These are phyloP conservation scores for Acronicta aceris DNA, from an alignment of 2,888 invertebrate species.

Conservation along the genomic window DNA sequence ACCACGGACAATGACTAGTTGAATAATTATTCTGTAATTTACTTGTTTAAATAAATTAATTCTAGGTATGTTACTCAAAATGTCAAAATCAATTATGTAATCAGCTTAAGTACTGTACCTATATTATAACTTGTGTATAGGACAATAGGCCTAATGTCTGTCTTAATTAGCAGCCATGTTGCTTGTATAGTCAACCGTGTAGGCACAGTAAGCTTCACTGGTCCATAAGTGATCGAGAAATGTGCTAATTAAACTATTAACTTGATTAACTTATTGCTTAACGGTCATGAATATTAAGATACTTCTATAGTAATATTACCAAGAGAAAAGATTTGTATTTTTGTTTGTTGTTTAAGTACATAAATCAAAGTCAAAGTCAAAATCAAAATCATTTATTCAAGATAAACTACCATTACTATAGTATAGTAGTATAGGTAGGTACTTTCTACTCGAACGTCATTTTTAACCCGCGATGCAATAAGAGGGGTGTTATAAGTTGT, in stretches of 20 bases:
- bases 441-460: no score
- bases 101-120: conserved; percentile 41
- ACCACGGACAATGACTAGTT: no score
- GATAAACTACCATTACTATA: no score
- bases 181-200: conserved; percentile 33
- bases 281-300: conserved; percentile 7
- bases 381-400: no score
- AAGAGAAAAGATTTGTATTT: no score
- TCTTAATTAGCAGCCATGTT: conserved; percentile 43
- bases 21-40: no score
- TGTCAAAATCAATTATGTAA: conserved; percentile 24
- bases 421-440: no score
- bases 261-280: conserved; percentile 39
- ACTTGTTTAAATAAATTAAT: conserved; percentile 3
- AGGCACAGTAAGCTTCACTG: conserved; percentile 30
- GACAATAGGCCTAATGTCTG: conserved; percentile 17
- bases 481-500: no score
- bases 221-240: conserved; percentile 46
- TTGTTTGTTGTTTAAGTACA: no score
- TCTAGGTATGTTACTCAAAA: background rate
- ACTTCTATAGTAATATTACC: no score
- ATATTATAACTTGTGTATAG: conserved; percentile 15
- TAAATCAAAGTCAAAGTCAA: no score
- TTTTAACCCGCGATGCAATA: no score
- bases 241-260: conserved; percentile 47